Percentiles rank a stretch among this genome's conserved stretches.
Evolutionary conservation across 2,888 invertebrate genomes (phyloP).

Genomic region (Diabrotica balteata): DNA sequence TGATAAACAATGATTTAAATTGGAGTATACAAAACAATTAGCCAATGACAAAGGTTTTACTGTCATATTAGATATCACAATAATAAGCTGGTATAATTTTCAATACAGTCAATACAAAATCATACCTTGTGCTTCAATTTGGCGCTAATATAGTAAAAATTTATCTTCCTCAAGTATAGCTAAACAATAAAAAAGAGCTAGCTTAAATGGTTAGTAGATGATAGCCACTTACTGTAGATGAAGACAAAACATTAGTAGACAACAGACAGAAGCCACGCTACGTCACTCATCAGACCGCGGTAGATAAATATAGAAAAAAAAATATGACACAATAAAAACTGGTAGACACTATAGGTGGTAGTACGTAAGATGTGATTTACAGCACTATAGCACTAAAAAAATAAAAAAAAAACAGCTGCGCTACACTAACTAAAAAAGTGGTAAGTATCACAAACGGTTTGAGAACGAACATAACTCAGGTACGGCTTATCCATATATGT

Average conservation of each 20-base stretch:
- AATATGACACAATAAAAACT: constrained; percentile 47
- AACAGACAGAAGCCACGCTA: constrained; percentile 57
- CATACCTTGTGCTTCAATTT: too few species aligned
- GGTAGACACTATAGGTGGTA: constrained; percentile 52
- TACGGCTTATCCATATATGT: too few species aligned
- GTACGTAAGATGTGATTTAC: constrained; percentile 45
- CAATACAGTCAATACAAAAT: too few species aligned
- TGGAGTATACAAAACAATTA: too few species aligned
- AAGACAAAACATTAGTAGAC: constrained; percentile 61
- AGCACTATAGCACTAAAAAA: constrained; percentile 50
- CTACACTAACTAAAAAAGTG: constrained; percentile 42
- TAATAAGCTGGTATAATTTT: too few species aligned
- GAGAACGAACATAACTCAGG: constrained; percentile 38
- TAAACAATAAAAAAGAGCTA: constrained; percentile 14
- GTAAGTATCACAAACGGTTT: constrained; percentile 37
- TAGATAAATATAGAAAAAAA: constrained; percentile 38
- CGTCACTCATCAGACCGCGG: constrained; percentile 49
- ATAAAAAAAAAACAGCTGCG: constrained; percentile 40
- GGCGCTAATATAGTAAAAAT: too few species aligned
- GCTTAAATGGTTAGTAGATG: constrained; percentile 51
- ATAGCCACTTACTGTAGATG: constrained; percentile 58
- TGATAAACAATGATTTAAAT: too few species aligned
- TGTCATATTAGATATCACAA: too few species aligned
- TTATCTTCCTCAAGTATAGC: constrained; percentile 9
- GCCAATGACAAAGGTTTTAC: too few species aligned